Evolutionary conservation across 2,113 vertebrate genomes (phyloP).

Genomic region (Nycticryphes semicollaris): DNA sequence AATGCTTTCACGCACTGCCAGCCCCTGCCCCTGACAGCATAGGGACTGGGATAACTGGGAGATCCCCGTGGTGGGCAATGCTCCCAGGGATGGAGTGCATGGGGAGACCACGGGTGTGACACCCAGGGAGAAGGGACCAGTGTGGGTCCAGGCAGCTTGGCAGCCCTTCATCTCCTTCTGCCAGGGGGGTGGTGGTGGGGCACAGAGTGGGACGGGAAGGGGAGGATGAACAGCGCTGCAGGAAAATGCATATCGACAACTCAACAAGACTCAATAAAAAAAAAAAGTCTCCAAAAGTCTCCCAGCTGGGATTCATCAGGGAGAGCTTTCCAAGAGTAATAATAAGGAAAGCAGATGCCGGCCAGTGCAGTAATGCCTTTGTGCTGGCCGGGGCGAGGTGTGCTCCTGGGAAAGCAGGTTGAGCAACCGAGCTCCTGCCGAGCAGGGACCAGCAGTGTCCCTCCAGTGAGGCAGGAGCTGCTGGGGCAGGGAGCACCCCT

Average conservation of each 20-base stretch:
- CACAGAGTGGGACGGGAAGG: neutral
- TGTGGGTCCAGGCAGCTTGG: neutral
- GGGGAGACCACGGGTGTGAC: neutral
- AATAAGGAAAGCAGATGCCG: neutral
- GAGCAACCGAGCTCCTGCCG: neutral
- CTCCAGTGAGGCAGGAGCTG: neutral
- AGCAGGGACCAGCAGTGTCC: neutral
- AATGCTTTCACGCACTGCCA: neutral
- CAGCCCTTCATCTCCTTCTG: neutral
- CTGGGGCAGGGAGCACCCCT: neutral
- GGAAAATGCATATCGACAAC: neutral
- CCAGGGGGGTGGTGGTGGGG: neutral
- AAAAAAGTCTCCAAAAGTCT: neutral
- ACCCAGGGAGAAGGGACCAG: neutral
- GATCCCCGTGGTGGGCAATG: neutral
- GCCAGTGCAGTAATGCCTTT: neutral
- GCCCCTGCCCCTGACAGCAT: neutral
- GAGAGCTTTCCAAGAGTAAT: neutral
- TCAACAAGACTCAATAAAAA: neutral
- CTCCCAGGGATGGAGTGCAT: neutral
- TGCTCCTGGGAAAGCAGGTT: neutral
- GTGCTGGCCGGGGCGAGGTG: neutral
- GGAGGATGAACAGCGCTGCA: neutral
- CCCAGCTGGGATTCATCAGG: conserved; percentile 52
- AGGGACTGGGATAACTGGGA: neutral